Evolutionary conservation across 2,888 invertebrate genomes (phyloP).

Genomic region (Anticlea derivata): DNA sequence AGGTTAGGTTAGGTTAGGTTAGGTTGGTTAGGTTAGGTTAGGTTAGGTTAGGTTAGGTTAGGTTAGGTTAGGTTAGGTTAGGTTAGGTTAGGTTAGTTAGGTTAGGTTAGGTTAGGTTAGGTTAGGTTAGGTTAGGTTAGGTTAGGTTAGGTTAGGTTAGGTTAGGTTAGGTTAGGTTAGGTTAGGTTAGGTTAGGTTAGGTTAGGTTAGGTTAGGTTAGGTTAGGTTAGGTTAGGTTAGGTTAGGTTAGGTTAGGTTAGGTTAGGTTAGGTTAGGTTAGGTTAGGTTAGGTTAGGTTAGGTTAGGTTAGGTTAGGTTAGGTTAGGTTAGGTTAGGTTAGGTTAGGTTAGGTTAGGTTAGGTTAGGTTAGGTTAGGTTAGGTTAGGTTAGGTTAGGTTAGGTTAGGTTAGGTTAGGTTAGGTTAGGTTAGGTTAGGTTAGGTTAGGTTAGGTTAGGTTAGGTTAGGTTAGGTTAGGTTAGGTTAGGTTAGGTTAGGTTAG

Average conservation of each 20-base stretch:
- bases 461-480: constrained; percentile 13
- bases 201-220: constrained; percentile 34
- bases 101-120: constrained; percentile 36
- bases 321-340: constrained; percentile 25
- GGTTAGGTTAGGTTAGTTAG: constrained; percentile 37
- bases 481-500: constrained; percentile 16
- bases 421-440: constrained; percentile 20
- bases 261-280: constrained; percentile 27
- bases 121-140: constrained; percentile 35
- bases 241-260: constrained; percentile 35
- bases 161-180: constrained; percentile 33
- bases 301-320: constrained; percentile 29
- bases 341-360: constrained; percentile 22
- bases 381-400: constrained; percentile 21
- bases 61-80: constrained; percentile 32
- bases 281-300: constrained; percentile 30
- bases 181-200: constrained; percentile 34
- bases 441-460: constrained; percentile 20
- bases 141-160: constrained; percentile 33
- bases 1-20: constrained; percentile 2
- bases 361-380: constrained; percentile 23
- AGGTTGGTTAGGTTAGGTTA: constrained; percentile 35
- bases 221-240: constrained; percentile 32
- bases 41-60: constrained; percentile 36
- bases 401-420: constrained; percentile 24